Evolutionary conservation across 2,113 vertebrate genomes (phyloP).

Genomic region (Myrmophylax atrothorax): DNA sequence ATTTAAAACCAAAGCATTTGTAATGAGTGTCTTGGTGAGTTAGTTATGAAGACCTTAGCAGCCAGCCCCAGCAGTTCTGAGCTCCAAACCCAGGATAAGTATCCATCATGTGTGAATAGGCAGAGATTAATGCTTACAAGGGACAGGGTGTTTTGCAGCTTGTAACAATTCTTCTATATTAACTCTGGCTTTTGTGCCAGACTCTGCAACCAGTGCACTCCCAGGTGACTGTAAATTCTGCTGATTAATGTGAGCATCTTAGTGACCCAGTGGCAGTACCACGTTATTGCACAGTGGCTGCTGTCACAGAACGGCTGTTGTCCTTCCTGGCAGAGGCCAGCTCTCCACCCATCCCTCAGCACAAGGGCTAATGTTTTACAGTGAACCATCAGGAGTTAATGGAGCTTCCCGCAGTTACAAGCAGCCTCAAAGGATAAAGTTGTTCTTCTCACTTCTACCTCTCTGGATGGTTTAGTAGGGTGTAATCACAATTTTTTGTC

Average conservation of each 20-base stretch:
- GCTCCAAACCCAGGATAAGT: not conserved
- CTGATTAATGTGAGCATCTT: not conserved
- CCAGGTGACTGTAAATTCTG: conserved; percentile 5
- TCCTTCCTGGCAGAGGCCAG: not conserved
- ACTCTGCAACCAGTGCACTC: not conserved
- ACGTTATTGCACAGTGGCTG: not conserved
- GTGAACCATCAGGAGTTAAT: not conserved
- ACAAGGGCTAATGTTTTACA: not conserved
- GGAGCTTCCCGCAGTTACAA: not conserved
- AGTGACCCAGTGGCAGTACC: not conserved
- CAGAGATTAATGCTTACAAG: not conserved
- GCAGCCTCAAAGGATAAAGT: conserved; percentile 11
- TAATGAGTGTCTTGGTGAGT: not conserved
- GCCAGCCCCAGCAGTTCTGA: not conserved
- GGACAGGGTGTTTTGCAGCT: not conserved
- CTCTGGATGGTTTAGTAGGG: not conserved
- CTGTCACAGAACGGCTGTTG: not conserved
- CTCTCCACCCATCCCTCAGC: not conserved
- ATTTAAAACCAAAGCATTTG: not conserved
- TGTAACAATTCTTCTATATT: not conserved
- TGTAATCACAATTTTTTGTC: not conserved
- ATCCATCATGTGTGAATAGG: not conserved
- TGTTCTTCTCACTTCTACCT: conserved; percentile 1
- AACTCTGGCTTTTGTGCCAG: not conserved
- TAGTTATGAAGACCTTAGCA: not conserved